Conservation (phyloP, 2,888 invertebrate genomes). For the Mylabris sibirica region DNA sequence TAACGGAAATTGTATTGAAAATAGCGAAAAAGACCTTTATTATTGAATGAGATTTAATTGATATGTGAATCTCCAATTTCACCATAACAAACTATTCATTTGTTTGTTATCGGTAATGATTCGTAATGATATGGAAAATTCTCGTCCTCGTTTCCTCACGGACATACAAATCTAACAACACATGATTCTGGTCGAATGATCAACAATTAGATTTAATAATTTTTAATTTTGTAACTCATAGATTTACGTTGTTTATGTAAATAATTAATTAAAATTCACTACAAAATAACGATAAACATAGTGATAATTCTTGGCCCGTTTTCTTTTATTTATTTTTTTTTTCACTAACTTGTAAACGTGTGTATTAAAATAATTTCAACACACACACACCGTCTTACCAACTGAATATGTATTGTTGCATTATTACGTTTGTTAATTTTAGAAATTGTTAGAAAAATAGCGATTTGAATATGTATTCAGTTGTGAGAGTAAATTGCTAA, state of each 20-base stretch:
- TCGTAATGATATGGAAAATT: neutral
- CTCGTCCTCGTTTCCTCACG: neutral
- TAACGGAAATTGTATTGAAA: neutral
- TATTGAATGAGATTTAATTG: too few species aligned
- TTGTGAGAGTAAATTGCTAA: too few species aligned
- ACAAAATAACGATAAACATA: neutral
- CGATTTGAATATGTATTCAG: neutral
- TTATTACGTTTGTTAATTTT: neutral
- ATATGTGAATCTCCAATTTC: too few species aligned
- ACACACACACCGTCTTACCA: neutral
- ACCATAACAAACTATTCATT: too few species aligned
- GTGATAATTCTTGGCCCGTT: slow-evolving; percentile 4
- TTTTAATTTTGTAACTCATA: neutral
- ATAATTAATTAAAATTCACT: neutral
- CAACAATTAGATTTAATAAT: neutral
- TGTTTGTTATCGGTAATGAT: too few species aligned
- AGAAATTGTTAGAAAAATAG: neutral
- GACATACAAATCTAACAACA: neutral
- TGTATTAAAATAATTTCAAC: neutral
- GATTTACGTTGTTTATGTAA: neutral
- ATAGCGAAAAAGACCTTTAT: neutral
- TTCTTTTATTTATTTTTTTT: neutral
- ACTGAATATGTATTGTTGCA: neutral
- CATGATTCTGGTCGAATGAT: neutral
- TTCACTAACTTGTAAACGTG: neutral